Base-by-base conservation (phyloP, 2,888 invertebrate genomes). In the Dasypolia templi region DNA sequence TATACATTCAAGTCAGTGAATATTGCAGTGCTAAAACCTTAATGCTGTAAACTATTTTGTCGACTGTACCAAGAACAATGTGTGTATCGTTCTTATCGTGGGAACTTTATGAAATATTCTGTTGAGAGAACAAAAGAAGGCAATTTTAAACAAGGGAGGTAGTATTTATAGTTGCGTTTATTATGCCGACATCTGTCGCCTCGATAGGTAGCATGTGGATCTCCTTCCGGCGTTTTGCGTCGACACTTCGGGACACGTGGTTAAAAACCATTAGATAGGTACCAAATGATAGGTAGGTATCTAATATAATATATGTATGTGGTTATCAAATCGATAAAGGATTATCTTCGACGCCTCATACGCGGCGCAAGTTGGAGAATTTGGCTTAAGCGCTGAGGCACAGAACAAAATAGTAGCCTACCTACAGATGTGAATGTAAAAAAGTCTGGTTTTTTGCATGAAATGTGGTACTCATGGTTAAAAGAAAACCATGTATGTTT, bases 101-200 rank as follows among this genome's bases (percentile, higher is more conserved):
- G 82, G 85, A 82, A 82, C 68, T 72, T 90, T 82, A 79, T 81
- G 80, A 53, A 87, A 86, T 61, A 44, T 22, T 53, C 56, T 66
- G 67, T 46, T 68, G 42, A 49, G 53, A 73, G 61, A 79, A 67
- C 72, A 84, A 82, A 76, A 68, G 70, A 75, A 58, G 81, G 44
- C 46, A 62, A 75, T 76, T 81, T 70, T 44, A 75, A 64, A 71
- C 39, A 69, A 59, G 14, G 49, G 58, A 69, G n/a, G 17, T 73
- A 44, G 44, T 55, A 68, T 17, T 14, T 63, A 67, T 75, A 46
- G 22, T 35, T 66, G 22, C 39, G 55, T 59, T 65, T 56, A 65
- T 65, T 29, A 53, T 62, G 67, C 46, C 55, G 51, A 12, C 64
- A 80, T 68, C 79, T 80, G 77, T 65, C 22, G 64, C 26, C 51